Evolutionary conservation across 2,888 invertebrate species (phyloP), one percentile per base, ranked within the genome.

Genomic region (Prosapia bicincta): DNA sequence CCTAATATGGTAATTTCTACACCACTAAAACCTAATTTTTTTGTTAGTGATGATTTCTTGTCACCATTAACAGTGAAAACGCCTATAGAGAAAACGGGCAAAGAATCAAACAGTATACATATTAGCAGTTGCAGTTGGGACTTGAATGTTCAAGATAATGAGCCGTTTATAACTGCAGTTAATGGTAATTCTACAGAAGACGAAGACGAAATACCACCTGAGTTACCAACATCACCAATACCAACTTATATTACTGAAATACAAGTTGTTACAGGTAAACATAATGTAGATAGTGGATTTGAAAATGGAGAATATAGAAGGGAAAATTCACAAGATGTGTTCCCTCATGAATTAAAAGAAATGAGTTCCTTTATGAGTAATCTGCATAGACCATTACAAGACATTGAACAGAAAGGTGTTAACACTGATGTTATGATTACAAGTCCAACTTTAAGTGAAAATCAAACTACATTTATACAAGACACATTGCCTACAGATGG

Each of bases 221-320:
- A 85, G 3, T 79, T 86, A 0, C 85, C 86, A 0, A 85, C 82
- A 7, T 85, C 85, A 0, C 85, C 86, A 0, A 82, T 85, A 79
- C 85, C 85, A 30, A 79, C 81, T 26, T 92, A 91, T 82, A 88
- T 93, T 32, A 93, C 92, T 65, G 93, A 93, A 85, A 93, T 93
- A 76, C 91, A 92, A 84, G 92, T 92, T 0, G 85, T 89, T 0
- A 82, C 85, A 1, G 70, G 26, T 25, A 70, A 70, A 43, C 25
- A 26, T 6, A 76, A 72, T 30, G 66, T 70, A 69, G 76, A 76
- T 67, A 74, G 72, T n/a, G 73, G 69, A n/a, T 66, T 43, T 24
- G 74, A 74, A 26, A 70, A 76, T 20, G 71, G 71, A 0, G 38
- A 70, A 28, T 66, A 30, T 23, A 43, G 67, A 28, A 28, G 71